phyloP scores from a whole-genome alignment of 1,140 invertebrate species.

The Frieseomelitta varia region DNA sequence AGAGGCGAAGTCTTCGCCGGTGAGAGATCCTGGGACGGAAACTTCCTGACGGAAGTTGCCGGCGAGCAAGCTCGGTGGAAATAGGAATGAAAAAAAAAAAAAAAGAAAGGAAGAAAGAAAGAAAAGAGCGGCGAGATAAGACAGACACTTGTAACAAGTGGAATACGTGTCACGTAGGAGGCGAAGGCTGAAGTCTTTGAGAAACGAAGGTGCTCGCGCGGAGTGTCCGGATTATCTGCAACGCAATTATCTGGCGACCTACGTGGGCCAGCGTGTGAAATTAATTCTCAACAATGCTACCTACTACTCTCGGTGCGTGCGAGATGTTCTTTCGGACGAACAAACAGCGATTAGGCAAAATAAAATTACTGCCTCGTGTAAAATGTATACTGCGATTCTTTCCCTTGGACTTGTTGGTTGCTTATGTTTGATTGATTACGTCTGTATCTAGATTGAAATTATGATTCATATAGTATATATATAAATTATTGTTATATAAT shows the following conservation, averaged over 20 bases:
- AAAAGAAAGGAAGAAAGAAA: too few species aligned
- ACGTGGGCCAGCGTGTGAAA: not conserved
- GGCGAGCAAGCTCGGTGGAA: conserved; percentile 25
- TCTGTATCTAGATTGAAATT: too few species aligned
- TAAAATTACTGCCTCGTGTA: too few species aligned
- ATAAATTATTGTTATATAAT: too few species aligned
- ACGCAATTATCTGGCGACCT: not conserved
- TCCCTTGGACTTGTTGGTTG: too few species aligned
- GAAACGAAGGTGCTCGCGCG: conserved; percentile 24
- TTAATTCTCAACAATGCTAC: not conserved
- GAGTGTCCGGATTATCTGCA: not conserved
- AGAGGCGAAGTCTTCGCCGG: not conserved
- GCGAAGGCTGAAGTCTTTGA: conserved; percentile 39
- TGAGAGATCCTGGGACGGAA: conserved; percentile 32
- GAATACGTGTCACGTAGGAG: conserved; percentile 54
- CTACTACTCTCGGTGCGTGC: not conserved
- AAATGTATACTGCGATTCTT: too few species aligned
- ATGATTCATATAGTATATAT: too few species aligned
- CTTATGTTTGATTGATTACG: too few species aligned
- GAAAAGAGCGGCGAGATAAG: conserved; percentile 33
- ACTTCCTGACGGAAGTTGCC: conserved; percentile 30
- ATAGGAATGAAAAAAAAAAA: not conserved
- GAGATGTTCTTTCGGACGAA: not conserved
- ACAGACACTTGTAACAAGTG: conserved; percentile 34
- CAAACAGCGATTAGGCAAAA: too few species aligned